Base-by-base conservation (phyloP, 1,140 invertebrate genomes). In the Dreissena rostriformis region DNA sequence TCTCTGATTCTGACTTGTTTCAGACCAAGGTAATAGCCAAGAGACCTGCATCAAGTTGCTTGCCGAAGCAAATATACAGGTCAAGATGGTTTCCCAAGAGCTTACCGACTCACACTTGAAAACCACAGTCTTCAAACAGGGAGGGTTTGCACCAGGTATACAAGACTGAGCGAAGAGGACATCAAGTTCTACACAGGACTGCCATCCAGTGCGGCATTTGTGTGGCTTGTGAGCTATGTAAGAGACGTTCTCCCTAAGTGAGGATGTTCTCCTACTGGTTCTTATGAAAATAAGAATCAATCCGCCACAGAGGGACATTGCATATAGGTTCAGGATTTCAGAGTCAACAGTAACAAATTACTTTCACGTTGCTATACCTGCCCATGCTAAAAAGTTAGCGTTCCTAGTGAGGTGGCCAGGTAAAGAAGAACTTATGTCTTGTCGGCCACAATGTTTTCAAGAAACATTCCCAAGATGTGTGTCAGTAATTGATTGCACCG, bases 221-320 rank as follows among this genome's bases (percentile, higher is more conserved):
- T 15, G 26, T 67, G 66, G 66, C 19, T 67, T 12, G 11, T 28
- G 12, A 24, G 12, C 12, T 67, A 22, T 22, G 66, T 11, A 22
- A 28, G 26, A 67, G 26, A 14, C 14, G 19, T 22, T 12, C 66
- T 67, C 24, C 66, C 66, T 28, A 67, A 67, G 24, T 67, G 11
- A 12, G 24, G 66, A 67, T 22, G 22, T 67, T 11, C 26, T 67
- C 12, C 66, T 67, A 14, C 66, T 67, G 11, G 24, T 24, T 67
- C 66, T 67, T 11, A 67, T 67, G 66, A 67, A 67, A 67, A n/a
- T 67, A 11, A 67, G 66, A 28, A 12, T 67, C 24, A 67, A 67
- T 28, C 26, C 66, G 24, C 66, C 26, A 22, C 66, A 67, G 12
- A 67, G 24, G 66, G 66, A 67, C 24, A 11, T 67, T 11, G 19